phyloP scores from a whole-genome alignment of 1,140 invertebrate species.

The Colletes latitarsis region DNA sequence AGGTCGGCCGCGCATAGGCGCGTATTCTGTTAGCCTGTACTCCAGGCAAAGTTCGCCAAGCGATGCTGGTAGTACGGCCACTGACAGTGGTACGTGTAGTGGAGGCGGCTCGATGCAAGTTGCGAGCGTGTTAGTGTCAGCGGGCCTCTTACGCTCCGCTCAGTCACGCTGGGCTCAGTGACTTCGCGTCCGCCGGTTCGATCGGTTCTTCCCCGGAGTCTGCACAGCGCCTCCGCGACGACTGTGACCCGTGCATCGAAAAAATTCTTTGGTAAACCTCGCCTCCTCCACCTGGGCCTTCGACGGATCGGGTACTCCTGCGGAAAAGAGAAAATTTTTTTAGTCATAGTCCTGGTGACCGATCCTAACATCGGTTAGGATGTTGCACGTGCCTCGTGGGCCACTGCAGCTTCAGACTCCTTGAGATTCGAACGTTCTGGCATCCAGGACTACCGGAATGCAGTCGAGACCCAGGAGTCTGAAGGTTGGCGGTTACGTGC shows the following conservation, averaged over 20 bases:
- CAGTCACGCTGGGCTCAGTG: conserved; percentile 78
- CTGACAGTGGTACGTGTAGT: conserved; percentile 55
- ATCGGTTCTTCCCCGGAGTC: conserved; percentile 72
- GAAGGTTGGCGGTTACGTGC: conserved; percentile 32
- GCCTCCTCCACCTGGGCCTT: neutral
- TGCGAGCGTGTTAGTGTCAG: conserved; percentile 52
- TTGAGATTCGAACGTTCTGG: neutral
- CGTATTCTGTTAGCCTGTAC: conserved; percentile 63
- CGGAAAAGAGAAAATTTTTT: neutral
- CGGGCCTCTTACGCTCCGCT: conserved; percentile 75
- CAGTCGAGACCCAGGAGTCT: conserved; percentile 40
- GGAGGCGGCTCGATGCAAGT: conserved; percentile 52
- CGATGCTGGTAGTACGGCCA: conserved; percentile 44
- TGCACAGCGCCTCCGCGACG: conserved; percentile 19
- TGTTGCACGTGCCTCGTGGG: neutral
- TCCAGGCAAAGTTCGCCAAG: conserved; percentile 49
- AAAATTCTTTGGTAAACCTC: neutral
- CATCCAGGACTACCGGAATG: conserved; percentile 42
- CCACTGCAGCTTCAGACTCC: no score
- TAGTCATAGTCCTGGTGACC: neutral
- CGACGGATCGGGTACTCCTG: neutral
- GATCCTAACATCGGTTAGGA: conserved; percentile 40
- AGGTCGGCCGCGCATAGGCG: conserved; percentile 35
- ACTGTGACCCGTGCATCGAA: neutral
- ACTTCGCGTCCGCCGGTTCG: conserved; percentile 79